Conservation (phyloP, 92 coral and sea anemone genomes). For the Anthopleura xanthogrammica region DNA sequence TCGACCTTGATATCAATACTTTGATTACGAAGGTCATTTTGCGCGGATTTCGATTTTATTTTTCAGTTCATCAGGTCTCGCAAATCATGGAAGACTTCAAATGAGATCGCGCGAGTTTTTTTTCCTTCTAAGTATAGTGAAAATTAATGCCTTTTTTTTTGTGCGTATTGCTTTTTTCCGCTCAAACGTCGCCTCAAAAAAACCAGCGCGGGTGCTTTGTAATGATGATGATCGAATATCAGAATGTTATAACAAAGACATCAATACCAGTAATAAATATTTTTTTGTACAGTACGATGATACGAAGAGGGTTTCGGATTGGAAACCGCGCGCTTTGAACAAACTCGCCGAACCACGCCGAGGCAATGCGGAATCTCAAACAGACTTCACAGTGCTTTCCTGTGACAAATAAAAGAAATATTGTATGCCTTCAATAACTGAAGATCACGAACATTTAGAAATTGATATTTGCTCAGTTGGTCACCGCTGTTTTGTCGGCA, state of each 20-base stretch:
- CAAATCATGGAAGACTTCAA: neutral
- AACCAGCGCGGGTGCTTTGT: neutral
- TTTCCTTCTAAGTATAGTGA: neutral
- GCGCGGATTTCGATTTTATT: neutral
- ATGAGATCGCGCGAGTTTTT: neutral
- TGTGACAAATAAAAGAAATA: neutral
- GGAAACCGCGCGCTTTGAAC: neutral
- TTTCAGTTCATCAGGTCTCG: neutral
- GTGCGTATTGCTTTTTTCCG: neutral
- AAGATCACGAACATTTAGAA: neutral
- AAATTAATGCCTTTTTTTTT: neutral
- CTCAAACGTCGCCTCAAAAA: neutral
- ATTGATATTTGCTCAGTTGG: slow-evolving; percentile 2
- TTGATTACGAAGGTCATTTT: neutral
- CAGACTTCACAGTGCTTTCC: neutral
- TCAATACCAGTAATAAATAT: neutral
- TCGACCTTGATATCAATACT: neutral
- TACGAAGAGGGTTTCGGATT: neutral
- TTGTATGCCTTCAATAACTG: neutral
- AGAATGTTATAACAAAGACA: neutral
- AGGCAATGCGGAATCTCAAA: neutral
- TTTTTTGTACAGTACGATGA: neutral
- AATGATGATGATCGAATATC: neutral
- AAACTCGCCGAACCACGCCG: neutral
- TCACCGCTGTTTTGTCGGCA: slow-evolving; percentile 7